A percentile compares a stretch with the other conserved stretches of the same genome.
Evolutionary conservation across 2,888 invertebrate genomes (phyloP).

Genomic region (Tetragonisca angustula): DNA sequence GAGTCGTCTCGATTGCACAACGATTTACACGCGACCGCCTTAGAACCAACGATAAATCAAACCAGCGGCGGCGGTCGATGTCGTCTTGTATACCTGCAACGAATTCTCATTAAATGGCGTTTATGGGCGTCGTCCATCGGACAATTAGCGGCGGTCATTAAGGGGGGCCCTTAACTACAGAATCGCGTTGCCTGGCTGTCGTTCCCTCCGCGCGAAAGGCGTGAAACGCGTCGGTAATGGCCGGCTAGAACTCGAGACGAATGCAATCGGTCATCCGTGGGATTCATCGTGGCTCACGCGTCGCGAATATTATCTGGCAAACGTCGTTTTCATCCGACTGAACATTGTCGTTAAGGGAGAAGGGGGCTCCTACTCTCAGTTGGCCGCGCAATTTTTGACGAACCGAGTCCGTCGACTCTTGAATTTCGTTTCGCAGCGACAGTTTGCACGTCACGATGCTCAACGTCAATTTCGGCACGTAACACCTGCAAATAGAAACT

Average conservation of each 20-base stretch:
- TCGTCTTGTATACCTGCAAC: constrained; percentile 38
- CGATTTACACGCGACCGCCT: constrained; percentile 8
- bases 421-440: no score
- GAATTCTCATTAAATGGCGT: constrained; percentile 44
- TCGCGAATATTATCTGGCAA: constrained; percentile 24
- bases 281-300: constrained; percentile 20
- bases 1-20: neutral
- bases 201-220: constrained; percentile 52
- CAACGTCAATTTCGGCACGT: no score
- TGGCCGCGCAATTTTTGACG: neutral
- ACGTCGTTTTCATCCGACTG: constrained; percentile 53
- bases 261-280: constrained; percentile 64
- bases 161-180: constrained; percentile 37
- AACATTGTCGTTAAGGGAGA: constrained; percentile 60
- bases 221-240: constrained; percentile 62
- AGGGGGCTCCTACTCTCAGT: neutral
- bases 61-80: constrained; percentile 13
- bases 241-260: constrained; percentile 45
- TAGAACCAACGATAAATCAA: constrained; percentile 40
- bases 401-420: neutral
- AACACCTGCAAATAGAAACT: no score
- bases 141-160: constrained; percentile 65
- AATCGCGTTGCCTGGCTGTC: constrained; percentile 16
- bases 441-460: no score
- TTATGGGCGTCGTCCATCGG: constrained; percentile 52